These are phyloP conservation scores for Luffia ferchaultella DNA, from an alignment of 2,888 invertebrate species.

Conservation along the genomic window DNA sequence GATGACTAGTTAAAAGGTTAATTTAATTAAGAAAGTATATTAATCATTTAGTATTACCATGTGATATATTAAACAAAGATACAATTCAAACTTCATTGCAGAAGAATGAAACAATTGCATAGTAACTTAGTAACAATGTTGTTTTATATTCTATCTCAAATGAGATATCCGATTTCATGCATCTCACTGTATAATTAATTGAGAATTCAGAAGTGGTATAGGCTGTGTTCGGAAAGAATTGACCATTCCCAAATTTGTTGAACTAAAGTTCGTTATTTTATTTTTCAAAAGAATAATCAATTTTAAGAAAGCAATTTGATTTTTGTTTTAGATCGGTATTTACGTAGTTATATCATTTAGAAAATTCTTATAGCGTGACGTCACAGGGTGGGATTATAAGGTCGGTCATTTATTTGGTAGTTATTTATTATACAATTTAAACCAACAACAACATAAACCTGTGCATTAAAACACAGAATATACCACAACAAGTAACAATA, in stretches of 20 bases:
- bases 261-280: neutral
- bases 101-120: no score
- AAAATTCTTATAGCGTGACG: no score
- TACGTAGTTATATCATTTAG: no score
- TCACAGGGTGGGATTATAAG: no score
- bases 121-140: neutral
- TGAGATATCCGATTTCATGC: neutral
- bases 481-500: no score
- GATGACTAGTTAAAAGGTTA: neutral
- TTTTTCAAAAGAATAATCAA: neutral
- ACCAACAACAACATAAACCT: no score
- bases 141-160: neutral
- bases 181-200: neutral
- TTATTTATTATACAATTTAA: no score
- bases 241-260: neutral
- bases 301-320: neutral
- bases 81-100: no score
- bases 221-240: neutral
- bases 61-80: neutral
- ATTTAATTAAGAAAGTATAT: neutral
- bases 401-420: no score
- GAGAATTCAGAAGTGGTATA: neutral
- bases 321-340: neutral
- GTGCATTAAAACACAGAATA: no score
- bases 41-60: neutral